These are phyloP conservation scores for Rhea americana DNA, from an alignment of 2,113 vertebrate genomes.

Conservation along the genomic window DNA sequence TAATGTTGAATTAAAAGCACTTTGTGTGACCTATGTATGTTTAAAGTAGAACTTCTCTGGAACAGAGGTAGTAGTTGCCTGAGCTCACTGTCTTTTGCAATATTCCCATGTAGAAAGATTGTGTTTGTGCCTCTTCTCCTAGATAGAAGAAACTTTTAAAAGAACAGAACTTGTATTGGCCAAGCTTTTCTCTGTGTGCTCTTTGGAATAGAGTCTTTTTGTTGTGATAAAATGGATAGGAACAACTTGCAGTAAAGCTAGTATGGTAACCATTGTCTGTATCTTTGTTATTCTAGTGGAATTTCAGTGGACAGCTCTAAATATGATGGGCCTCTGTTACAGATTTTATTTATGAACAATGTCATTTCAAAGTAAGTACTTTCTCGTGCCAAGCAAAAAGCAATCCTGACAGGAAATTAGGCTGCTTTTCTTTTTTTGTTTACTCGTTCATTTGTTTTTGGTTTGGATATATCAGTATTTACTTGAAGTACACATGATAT, in stretches of 20 bases:
- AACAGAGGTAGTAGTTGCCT: neutral
- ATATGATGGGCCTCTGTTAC: conserved; percentile 89
- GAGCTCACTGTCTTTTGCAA: neutral
- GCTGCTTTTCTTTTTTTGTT: neutral
- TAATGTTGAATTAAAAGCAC: neutral
- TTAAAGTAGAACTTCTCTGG: neutral
- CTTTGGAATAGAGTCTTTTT: neutral
- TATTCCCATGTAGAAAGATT: neutral
- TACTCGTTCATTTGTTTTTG: neutral
- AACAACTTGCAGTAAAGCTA: neutral
- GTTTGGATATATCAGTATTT: neutral
- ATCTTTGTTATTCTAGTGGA: conserved; percentile 77
- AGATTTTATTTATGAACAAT: conserved; percentile 94
- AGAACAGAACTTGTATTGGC: neutral
- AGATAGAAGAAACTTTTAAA: neutral
- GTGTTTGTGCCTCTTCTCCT: accelerated
- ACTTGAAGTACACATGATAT: neutral
- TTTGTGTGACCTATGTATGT: neutral
- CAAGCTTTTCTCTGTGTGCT: neutral
- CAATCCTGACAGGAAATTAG: neutral
- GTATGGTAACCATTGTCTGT: neutral
- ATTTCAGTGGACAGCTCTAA: conserved; percentile 84
- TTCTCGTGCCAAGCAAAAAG: neutral
- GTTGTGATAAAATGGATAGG: neutral
- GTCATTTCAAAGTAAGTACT: conserved; percentile 92